A percentile compares a stretch with the other conserved stretches of the same genome.
These are phyloP conservation scores for Armadillidium nasatum DNA, from an alignment of 1,140 invertebrate species.

Conservation along the genomic window DNA sequence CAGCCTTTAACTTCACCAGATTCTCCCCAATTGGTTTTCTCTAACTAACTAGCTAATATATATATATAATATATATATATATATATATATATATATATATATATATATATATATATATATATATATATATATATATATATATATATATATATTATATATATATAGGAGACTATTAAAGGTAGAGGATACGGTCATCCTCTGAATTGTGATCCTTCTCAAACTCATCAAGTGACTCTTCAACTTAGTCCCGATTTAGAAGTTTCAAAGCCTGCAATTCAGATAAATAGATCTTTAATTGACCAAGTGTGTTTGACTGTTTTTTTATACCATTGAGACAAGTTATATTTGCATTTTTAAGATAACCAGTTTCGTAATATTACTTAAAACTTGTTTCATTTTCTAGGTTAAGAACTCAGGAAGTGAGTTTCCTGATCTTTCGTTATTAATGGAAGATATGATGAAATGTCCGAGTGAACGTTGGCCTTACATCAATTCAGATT, in stretches of 20 bases:
- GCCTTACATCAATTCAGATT: constrained; percentile 35
- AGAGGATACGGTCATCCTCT: constrained; percentile 60
- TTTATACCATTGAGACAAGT: no score
- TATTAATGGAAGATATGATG: constrained; percentile 30
- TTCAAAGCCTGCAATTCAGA: constrained; percentile 45
- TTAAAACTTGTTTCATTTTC: constrained; percentile 40
- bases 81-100: no score
- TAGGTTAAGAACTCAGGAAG: constrained; percentile 46
- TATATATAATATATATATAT: no score
- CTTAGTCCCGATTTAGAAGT: constrained; percentile 45
- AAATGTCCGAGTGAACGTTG: constrained; percentile 34
- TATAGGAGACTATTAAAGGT: constrained; percentile 54
- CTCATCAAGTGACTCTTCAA: constrained; percentile 54
- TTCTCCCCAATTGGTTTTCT: no score
- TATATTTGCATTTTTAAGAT: no score
- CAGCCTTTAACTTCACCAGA: no score
- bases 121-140: no score
- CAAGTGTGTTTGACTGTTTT: constrained; percentile 44
- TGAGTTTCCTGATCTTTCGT: constrained; percentile 31
- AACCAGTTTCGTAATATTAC: neutral
- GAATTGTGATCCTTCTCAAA: constrained; percentile 47
- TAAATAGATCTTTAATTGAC: constrained; percentile 42
- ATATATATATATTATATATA: neutral
- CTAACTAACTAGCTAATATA: no score
- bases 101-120: no score